Base-by-base conservation (phyloP, 2,113 vertebrate species). In the Oenanthe oenanthe region DNA sequence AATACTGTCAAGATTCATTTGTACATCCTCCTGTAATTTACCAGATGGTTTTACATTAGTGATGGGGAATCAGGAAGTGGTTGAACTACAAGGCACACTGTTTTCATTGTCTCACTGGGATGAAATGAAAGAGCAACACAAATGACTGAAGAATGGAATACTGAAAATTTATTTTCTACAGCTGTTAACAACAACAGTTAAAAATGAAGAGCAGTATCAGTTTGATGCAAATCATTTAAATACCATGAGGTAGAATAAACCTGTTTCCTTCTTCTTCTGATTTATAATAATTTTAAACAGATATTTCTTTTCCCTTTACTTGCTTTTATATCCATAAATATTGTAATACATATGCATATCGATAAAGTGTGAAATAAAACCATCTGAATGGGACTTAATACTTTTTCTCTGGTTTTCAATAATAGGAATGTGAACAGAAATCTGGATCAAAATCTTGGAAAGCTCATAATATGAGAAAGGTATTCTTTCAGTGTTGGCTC, bases 301-400 rank as follows among this genome's bases (percentile, higher is more conserved):
- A 7, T 61, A 34, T 17, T 36, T 92, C 62, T 91, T 70, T 70
- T 71, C 47, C 67, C 80, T 71, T 85, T 92, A 74, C 36, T 78
- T 71, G 68, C 26, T 74, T 92, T 92, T 67, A 80, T 42, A 80
- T 67, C 21, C 54, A 77, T 38, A 63, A 11, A 24, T 60, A 24
- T 9, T 90, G 48, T 77, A 77, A 88, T 77, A 84, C 80, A 19
- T 51, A 77, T 80, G 66, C 29, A 26, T 79, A 85, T 43, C 7
- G 1, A 56, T 40, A 70, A 74, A 88, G 25, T 15, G 31, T 74
- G 68, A 88, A 96, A 93, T 92, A 96, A 96, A 96, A 58, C 25
- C 26, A 60, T 51, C 42, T 80, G 34, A 89, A 31, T 56, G 60
- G 36, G 36, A 92, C 43, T 85, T 79, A 26, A 45, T 25, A 62